A percentile compares a stretch with the other conserved stretches of the same genome.
phyloP scores from a whole-genome alignment of 2,888 invertebrate species.

The Caradrina clavipalpis region DNA sequence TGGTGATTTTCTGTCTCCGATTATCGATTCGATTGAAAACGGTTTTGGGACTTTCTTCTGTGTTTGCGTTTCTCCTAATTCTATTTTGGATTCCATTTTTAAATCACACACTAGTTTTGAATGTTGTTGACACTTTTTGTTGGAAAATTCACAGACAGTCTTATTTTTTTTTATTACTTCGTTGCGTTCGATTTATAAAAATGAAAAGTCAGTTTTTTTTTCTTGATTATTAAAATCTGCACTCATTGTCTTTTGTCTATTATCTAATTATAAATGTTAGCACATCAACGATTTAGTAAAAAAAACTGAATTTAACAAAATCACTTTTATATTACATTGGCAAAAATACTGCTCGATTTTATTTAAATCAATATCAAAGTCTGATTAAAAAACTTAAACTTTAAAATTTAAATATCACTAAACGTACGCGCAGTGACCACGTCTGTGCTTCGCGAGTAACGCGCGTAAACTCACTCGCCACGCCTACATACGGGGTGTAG shows the following conservation, averaged over 20 bases:
- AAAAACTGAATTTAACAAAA: constrained; percentile 5
- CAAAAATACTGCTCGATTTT: constrained; percentile 24
- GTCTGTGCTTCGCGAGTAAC: constrained; percentile 67
- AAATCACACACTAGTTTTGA: constrained; percentile 34
- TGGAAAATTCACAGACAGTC: constrained; percentile 40
- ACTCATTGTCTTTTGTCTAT: background rate
- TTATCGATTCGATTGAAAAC: constrained; percentile 92
- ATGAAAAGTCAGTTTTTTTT: background rate
- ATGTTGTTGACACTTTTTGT: constrained; percentile 54
- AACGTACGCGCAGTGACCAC: constrained; percentile 70
- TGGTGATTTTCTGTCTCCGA: constrained; percentile 87
- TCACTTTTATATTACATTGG: constrained; percentile 21
- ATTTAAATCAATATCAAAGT: background rate
- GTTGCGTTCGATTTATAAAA: background rate
- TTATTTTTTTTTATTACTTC: constrained; percentile 12
- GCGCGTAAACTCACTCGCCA: constrained; percentile 81
- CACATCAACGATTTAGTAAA: background rate
- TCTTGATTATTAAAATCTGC: background rate
- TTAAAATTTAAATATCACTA: constrained; percentile 28
- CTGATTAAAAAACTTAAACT: constrained; percentile 16
- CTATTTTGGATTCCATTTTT: constrained; percentile 77
- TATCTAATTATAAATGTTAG: background rate
- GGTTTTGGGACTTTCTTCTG: constrained; percentile 90
- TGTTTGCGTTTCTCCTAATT: constrained; percentile 79
- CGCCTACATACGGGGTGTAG: constrained; percentile 89